Evolutionary conservation across 2,888 invertebrate genomes (phyloP).

Genomic region (Hetaerina titia): DNA sequence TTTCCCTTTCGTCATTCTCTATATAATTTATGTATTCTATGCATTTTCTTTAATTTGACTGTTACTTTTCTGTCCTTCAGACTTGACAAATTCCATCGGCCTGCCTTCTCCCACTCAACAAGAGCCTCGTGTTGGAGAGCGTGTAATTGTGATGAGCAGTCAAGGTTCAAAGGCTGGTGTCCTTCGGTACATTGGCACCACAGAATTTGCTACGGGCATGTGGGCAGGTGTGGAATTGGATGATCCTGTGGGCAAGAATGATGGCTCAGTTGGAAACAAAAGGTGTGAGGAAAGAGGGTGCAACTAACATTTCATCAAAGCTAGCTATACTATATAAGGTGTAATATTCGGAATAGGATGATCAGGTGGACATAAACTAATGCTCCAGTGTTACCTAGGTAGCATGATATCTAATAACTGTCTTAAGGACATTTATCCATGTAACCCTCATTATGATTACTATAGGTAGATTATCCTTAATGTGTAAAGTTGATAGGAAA

Average conservation of each 20-base stretch:
- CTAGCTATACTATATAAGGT: no score
- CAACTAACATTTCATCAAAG: no score
- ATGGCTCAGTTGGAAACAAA: constrained; percentile 94
- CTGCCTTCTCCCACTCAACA: constrained; percentile 74
- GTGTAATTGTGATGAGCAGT: constrained; percentile 91
- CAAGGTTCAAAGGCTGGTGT: constrained; percentile 94
- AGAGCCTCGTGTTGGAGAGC: constrained; percentile 91
- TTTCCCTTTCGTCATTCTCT: constrained; percentile 73
- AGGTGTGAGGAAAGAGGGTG: constrained; percentile 80
- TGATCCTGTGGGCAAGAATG: constrained; percentile 96
- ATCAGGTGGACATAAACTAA: no score
- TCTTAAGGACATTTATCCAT: no score
- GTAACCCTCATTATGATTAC: no score
- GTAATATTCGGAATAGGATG: no score
- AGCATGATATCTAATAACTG: no score
- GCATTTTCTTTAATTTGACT: no score
- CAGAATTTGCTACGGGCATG: constrained; percentile 94
- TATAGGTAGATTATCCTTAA: no score
- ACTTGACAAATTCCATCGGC: constrained; percentile 79
- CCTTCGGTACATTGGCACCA: constrained; percentile 90
- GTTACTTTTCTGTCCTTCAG: constrained; percentile 75
- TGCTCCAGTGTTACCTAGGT: no score
- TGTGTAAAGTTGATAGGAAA: no score
- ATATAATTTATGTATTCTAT: constrained; percentile 64
- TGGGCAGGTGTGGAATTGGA: constrained; percentile 98